Base-by-base conservation (phyloP, 2,888 invertebrate species). In the Fragum fragum region DNA sequence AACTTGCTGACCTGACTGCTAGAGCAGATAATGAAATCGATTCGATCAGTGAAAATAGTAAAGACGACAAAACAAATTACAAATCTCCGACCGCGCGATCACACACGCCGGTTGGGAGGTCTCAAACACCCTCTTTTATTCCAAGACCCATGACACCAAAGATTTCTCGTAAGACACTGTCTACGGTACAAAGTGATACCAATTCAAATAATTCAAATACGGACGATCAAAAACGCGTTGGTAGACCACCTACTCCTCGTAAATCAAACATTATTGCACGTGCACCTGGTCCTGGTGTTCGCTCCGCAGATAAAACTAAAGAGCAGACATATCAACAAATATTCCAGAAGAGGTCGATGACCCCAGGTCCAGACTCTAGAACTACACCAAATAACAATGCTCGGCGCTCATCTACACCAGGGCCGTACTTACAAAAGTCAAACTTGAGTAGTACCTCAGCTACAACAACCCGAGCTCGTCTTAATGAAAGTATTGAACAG, bases 301-400 rank as follows among this genome's bases (percentile, higher is more conserved):
- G 71, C 6, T 53, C 69, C 55, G 55, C 76, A 71, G 84, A 79
- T 52, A 71, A 68, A 32, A 78, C 69, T 57, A 87, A 81, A 70
- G 86, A 81, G 52, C 86, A 83, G 73, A 85, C 89, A 14, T 92
- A 92, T 70, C 87, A 81, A 52, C 86, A 87, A 29, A 87, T 90
- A 28, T 90, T 87, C 75, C 82, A 87, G 26, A 86, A 89, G 32
- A 79, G 90, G n/a, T 88, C 91, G 39, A 85, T 83, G 28, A 91
- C 91, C 0, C 91, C 92, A 1, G 89, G 89, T 16, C 89, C 90
- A 1, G 83, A 70, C 18, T 68, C 73, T 21, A 66, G 61, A 21
- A 36, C 77, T 5, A 57, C 70, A 16, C 39, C 73, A 23, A 23
- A 73, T 9, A 36, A 68, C 9, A 72, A 63, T n/a, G 53, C 61